Percentiles rank a stretch among this genome's conserved stretches.
These are phyloP conservation scores for Microctenopoma stevenorrisi DNA, from an alignment of 2,797 vertebrate species.

Conservation along the genomic window DNA sequence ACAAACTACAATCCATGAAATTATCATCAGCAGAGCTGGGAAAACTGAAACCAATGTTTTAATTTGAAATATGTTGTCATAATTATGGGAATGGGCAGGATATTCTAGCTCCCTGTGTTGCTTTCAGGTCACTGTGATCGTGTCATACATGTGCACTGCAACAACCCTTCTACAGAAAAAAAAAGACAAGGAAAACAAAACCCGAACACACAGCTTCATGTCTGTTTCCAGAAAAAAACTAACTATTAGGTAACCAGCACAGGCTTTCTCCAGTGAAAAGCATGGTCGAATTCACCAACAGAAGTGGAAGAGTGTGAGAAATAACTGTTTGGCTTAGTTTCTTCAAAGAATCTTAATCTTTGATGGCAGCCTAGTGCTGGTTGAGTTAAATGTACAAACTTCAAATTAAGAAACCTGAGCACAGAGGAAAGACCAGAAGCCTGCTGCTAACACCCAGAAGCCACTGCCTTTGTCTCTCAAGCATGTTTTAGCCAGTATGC, in stretches of 20 bases:
- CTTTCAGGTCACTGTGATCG: conserved; percentile 53
- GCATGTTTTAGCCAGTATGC: conserved; percentile 1
- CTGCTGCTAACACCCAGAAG: neutral
- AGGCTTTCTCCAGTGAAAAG: conserved; percentile 42
- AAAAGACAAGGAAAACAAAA: conserved; percentile 1
- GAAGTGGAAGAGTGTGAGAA: conserved; percentile 4
- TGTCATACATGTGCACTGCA: conserved; percentile 22
- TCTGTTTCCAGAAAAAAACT: conserved; percentile 70
- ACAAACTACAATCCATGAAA: conserved; percentile 10
- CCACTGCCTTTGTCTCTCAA: neutral
- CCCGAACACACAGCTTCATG: conserved; percentile 61
- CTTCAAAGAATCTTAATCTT: too few species aligned
- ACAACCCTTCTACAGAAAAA: conserved; percentile 40
- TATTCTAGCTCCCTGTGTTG: conserved; percentile 1
- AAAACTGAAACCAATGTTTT: neutral
- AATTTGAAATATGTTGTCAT: conserved; percentile 6
- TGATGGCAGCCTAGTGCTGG: neutral
- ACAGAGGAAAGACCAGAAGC: neutral
- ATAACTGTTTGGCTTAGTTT: neutral
- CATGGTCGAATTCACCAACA: conserved; percentile 31
- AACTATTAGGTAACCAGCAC: conserved; percentile 61
- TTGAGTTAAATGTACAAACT: neutral
- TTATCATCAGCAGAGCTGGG: neutral
- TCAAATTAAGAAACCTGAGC: neutral
- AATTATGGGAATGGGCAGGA: neutral